These are phyloP conservation scores for Trogon melanurus DNA, from an alignment of 2,113 vertebrate species.

Conservation along the genomic window DNA sequence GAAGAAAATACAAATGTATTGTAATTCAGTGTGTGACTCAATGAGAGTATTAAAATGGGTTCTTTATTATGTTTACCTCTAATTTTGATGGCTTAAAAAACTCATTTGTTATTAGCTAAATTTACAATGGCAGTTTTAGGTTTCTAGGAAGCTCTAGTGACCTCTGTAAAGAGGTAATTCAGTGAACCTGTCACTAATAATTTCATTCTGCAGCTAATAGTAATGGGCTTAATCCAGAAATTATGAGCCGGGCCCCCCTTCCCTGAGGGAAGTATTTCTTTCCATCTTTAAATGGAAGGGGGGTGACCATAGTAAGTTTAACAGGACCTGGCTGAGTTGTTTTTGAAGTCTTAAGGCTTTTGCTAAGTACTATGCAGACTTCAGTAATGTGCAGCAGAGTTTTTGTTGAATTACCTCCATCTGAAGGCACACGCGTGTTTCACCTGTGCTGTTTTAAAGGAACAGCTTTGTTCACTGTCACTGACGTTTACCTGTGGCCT, in stretches of 20 bases:
- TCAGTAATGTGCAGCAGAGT: neutral
- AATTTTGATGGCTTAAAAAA: conserved; percentile 42
- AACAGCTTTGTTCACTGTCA: neutral
- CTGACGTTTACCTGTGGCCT: neutral
- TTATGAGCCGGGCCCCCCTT: conserved; percentile 46
- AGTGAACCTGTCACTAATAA: conserved; percentile 79
- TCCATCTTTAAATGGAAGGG: conserved; percentile 16
- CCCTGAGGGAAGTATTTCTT: conserved; percentile 64
- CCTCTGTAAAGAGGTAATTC: conserved; percentile 75
- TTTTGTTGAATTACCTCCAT: neutral
- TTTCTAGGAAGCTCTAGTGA: conserved; percentile 72
- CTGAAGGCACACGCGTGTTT: neutral
- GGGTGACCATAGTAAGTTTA: neutral
- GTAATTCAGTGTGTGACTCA: neutral
- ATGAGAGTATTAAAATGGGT: conserved; percentile 13
- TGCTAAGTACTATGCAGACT: neutral
- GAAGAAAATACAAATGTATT: conserved; percentile 4
- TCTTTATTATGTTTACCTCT: conserved; percentile 35
- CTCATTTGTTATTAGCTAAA: conserved; percentile 50
- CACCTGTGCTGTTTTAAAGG: neutral
- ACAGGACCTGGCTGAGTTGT: neutral
- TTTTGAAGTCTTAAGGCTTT: neutral
- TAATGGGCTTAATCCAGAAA: conserved; percentile 74
- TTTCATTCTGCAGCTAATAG: conserved; percentile 77
- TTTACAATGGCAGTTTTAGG: conserved; percentile 54